Conservation (phyloP, 2,113 vertebrate species). For the Nannobrachium achirus region DNA sequence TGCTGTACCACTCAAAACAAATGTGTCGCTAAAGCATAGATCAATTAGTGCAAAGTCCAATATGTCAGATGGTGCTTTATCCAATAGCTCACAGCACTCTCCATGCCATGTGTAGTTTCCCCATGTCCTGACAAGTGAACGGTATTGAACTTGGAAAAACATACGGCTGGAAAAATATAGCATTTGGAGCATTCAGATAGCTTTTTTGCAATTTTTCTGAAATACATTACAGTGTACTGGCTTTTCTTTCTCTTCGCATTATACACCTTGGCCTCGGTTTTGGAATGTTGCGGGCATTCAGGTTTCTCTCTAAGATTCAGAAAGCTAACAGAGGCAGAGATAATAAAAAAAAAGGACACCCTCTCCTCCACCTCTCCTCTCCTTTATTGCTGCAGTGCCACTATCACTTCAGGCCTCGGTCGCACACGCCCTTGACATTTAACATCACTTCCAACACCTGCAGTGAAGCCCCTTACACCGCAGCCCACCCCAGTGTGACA, state of each 20-base stretch:
- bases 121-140: neutral
- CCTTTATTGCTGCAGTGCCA: conserved; percentile 50
- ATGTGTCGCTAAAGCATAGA: conserved; percentile 15
- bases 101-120: neutral
- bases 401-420: conserved; percentile 51
- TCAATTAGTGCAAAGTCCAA: conserved; percentile 12
- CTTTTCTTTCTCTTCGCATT: too few species aligned
- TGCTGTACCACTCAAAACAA: neutral
- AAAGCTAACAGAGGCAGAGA: neutral
- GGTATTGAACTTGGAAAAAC: neutral
- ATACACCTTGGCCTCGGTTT: too few species aligned
- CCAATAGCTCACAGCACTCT: neutral
- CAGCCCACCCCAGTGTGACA: conserved; percentile 33
- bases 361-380: conserved; percentile 21
- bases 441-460: conserved; percentile 39
- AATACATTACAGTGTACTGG: too few species aligned
- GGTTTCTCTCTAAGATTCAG: too few species aligned
- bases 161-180: neutral
- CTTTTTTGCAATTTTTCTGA: too few species aligned
- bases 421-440: conserved; percentile 56
- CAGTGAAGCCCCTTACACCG: conserved; percentile 34
- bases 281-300: too few species aligned
- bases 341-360: conserved; percentile 8
- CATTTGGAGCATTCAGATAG: conserved; percentile 21
- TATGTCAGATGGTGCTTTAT: conserved; percentile 10